A percentile compares a stretch with the other conserved stretches of the same genome.
phyloP scores from a whole-genome alignment of 1,140 invertebrate species.

The Brachionus calyciflorus region DNA sequence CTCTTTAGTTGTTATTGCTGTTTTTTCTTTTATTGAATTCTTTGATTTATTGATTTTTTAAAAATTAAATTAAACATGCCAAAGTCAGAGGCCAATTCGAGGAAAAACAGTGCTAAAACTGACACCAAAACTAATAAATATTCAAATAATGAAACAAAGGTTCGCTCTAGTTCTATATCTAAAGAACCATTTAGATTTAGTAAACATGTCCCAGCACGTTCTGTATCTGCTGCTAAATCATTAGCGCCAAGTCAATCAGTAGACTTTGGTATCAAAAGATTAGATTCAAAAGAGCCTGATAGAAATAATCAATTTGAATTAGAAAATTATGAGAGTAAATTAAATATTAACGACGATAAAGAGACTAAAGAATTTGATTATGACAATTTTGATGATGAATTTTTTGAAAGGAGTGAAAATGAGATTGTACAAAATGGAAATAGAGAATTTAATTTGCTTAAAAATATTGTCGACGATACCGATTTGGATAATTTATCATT shows the following conservation, averaged over 20 bases:
- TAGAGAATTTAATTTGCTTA: background rate
- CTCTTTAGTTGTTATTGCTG: background rate
- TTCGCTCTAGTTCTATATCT: constrained; percentile 21
- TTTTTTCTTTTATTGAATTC: background rate
- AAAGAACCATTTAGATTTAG: constrained; percentile 33
- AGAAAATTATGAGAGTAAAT: background rate
- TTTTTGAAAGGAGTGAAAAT: constrained; percentile 9
- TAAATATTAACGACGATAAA: background rate
- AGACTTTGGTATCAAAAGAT: background rate
- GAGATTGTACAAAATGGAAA: background rate
- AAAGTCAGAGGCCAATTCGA: background rate
- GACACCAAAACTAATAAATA: background rate
- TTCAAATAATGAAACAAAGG: background rate
- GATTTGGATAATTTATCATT: constrained; percentile 27
- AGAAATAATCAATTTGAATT: background rate
- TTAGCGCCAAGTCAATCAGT: background rate
- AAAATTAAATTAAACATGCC: constrained; percentile 10
- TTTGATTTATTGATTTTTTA: background rate
- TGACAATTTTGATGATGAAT: background rate
- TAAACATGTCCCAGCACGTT: constrained; percentile 12
- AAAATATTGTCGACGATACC: constrained; percentile 17
- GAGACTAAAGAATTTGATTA: background rate
- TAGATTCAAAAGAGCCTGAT: background rate
- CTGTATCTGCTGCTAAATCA: constrained; percentile 22
- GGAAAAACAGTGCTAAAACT: background rate